Evolutionary conservation across 2,888 invertebrate species (phyloP).

Genomic region (Ceraclea dissimilis): DNA sequence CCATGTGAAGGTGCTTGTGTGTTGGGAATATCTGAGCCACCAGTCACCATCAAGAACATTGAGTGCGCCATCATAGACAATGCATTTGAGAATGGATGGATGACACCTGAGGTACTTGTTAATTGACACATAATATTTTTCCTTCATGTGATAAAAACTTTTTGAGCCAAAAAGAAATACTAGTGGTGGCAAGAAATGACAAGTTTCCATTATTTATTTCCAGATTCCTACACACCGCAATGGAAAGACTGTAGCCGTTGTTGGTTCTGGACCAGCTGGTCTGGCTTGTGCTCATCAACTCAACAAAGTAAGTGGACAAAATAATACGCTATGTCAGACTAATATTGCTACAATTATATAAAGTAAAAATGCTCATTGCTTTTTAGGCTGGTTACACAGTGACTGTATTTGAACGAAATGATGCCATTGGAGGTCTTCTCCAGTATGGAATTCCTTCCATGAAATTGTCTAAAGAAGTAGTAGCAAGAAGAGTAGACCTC

Average conservation of each 20-base stretch:
- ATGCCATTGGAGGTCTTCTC: constrained; percentile 87
- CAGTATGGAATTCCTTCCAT: constrained; percentile 99
- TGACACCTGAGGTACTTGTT: constrained; percentile 59
- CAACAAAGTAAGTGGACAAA: constrained; percentile 57
- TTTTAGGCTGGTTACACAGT: constrained; percentile 83
- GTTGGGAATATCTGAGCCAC: constrained; percentile 87
- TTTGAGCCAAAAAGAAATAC: too few relatives aligned
- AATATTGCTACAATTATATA: too few relatives aligned
- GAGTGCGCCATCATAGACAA: constrained; percentile 98
- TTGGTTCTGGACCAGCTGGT: constrained; percentile 93
- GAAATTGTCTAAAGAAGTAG: constrained; percentile 93
- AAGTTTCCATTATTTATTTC: constrained; percentile 9
- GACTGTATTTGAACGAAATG: constrained; percentile 95
- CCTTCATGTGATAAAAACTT: not conserved
- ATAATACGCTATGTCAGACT: too few relatives aligned
- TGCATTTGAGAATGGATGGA: constrained; percentile 95
- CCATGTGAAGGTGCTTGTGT: constrained; percentile 99
- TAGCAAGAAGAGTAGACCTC: constrained; percentile 79
- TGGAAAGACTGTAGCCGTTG: constrained; percentile 77
- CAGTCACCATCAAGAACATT: constrained; percentile 98
- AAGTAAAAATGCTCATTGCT: too few relatives aligned
- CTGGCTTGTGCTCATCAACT: constrained; percentile 94
- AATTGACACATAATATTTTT: not conserved
- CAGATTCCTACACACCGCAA: constrained; percentile 65
- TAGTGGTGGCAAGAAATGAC: too few relatives aligned